Evolutionary conservation across 2,888 invertebrate genomes (phyloP), one percentile per base, ranked within the genome.

Genomic region (Ochropacha duplaris): DNA sequence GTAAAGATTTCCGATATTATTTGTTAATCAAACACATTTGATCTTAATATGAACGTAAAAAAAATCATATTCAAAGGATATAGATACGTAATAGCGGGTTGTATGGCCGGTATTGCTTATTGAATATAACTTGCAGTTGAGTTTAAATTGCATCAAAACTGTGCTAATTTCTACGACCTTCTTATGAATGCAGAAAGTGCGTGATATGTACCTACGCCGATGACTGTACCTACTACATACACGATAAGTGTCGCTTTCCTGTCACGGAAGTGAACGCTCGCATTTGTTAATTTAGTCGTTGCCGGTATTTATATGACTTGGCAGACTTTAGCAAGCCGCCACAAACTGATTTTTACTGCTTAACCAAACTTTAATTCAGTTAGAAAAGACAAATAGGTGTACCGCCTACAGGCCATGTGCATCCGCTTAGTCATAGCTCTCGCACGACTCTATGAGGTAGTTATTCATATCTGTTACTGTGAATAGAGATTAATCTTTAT

Each of bases 221-320:
- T 64, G 60, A 71, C 74, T 59, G 74, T 79, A 71, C 74, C 34
- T 62, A 72, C 79, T 74, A 68, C 79, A 70, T 74, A 74, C 74
- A 76, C 79, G 80, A 80, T 87, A 88, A 90, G 86, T 87, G 84
- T 80, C 78, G 77, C 80, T 87, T 88, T 90, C 90, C 90, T 90
- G 90, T 76, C 68, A 70, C 81, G 84, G 84, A 86, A 84, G 79
- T 79, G 73, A 73, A 71, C 76, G 77, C 74, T 80, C 78, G 74
- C 79, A 79, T 84, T 81, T 76, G 79, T 82, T 86, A 85, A 90
- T 85, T 87, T 79, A 83, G 84, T 81, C 83, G 80, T 79, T 81
- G 79, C 83, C 79, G 75, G 83, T 78, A 80, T 76, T 67, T 71
- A 75, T 71, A 57, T 22, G 52, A 31, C 52, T 52, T 52, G 19